These are phyloP conservation scores for Phalera bucephala DNA, from an alignment of 2,888 invertebrate species.

Conservation along the genomic window DNA sequence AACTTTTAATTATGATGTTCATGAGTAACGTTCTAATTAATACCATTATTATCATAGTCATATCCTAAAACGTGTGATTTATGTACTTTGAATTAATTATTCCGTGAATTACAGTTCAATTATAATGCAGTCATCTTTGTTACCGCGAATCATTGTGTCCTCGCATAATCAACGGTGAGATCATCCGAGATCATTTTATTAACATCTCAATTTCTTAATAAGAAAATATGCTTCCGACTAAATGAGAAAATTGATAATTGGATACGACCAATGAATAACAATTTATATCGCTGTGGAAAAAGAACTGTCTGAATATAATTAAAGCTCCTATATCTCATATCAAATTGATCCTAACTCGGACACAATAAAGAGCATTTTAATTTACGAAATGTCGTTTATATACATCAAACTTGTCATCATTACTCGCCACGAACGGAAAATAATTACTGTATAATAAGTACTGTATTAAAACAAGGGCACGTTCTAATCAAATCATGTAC, in stretches of 20 bases:
- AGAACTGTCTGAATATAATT: too few species aligned
- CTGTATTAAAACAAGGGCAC: constrained; percentile 63
- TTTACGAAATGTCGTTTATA: constrained; percentile 42
- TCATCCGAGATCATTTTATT: constrained; percentile 17
- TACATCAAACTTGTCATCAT: constrained; percentile 47
- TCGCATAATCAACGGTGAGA: constrained; percentile 19
- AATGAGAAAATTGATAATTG: constrained; percentile 4
- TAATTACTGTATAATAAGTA: too few species aligned
- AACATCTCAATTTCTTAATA: constrained; percentile 13
- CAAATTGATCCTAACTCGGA: not conserved
- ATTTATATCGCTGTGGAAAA: too few species aligned
- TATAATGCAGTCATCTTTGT: constrained; percentile 12
- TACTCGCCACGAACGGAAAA: constrained; percentile 51
- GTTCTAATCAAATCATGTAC: constrained; percentile 48
- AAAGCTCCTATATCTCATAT: not conserved
- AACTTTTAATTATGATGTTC: not conserved
- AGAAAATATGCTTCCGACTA: not conserved
- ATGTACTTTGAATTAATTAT: not conserved
- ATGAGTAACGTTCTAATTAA: constrained; percentile 2
- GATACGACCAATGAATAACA: constrained; percentile 1
- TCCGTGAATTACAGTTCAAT: constrained; percentile 8
- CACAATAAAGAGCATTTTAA: constrained; percentile 4
- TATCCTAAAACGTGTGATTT: not conserved
- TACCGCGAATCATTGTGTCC: constrained; percentile 12
- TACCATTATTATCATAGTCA: not conserved